Base-by-base conservation (phyloP, 37 sponge, comb jelly and placozoan genomes). In the Spongilla lacustris region DNA sequence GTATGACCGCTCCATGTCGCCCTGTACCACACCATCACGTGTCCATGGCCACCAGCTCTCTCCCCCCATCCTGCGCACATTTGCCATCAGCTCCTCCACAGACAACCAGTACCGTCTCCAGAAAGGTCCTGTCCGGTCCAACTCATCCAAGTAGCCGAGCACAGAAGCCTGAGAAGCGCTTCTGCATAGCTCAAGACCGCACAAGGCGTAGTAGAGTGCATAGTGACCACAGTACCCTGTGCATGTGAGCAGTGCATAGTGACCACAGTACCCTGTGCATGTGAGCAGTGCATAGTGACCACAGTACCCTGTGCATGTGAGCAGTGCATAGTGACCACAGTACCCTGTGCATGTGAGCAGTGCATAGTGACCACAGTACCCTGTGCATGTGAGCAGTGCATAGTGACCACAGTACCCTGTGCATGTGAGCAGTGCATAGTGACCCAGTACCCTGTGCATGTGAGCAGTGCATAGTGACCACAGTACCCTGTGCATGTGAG, bases 11-110 rank as follows among this genome's bases (percentile, higher is more conserved):
- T 90, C 90, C 90, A 90, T 85, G 76, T 85, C 84, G 13, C 90
- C 90, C 24, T 67, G 27, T 32, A 71, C 12, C 0, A 90, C 71
- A 25, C 69, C 35, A 0, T 84, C 81, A 30, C 50, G 69, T 19
- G 85, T 84, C 90, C 90, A 90, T 32, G 90, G 90, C 87, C 87
- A 87, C 90, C 90, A 90, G 14, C 23, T 21, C 0, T 85, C 90
- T 25, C 13, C 36, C 24, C 26, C 49, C 5, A 76, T 36, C 28
- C 32, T 75, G 23, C 12, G 24, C 21, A 46, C 90, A 68, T 84
- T 31, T 1, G 6, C 81, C 66, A 86, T 69, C 41, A 90, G 81
- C 36, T 33, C 36, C 50, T 67, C 41, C 4, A 85, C 34, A 25
- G 90, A 85, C 25, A 22, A 26, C 90, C 90, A 90, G 67, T 90